Conservation (phyloP, 2,888 invertebrate genomes). For the Allacma fusca region DNA sequence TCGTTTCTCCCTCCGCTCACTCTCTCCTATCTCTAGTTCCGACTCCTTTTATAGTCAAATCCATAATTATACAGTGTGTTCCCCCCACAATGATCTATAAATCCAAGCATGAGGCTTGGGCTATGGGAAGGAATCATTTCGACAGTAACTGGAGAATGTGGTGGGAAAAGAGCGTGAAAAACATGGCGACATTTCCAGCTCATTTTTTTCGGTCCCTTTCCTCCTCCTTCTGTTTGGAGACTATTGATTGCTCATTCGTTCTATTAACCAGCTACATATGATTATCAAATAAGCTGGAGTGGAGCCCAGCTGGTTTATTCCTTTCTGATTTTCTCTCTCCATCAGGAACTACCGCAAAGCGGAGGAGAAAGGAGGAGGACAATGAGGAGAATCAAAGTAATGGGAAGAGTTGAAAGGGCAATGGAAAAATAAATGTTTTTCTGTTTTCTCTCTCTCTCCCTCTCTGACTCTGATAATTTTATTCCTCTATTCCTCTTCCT, state of each 20-base stretch:
- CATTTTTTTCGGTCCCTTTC: neutral
- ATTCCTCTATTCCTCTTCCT: neutral
- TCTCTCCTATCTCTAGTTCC: neutral
- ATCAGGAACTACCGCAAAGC: neutral
- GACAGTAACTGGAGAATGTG: neutral
- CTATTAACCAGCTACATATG: neutral
- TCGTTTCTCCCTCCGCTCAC: neutral
- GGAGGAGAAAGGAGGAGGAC: neutral
- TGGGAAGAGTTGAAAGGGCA: constrained; percentile 42
- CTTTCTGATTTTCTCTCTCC: neutral
- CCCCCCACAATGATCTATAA: neutral
- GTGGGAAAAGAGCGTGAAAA: constrained; percentile 1
- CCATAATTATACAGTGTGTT: neutral
- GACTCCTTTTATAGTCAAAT: neutral
- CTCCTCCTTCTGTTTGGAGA: neutral
- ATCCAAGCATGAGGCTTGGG: neutral
- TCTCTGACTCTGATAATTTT: constrained; percentile 18
- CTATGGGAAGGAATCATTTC: too few relatives aligned
- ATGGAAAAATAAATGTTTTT: constrained; percentile 51
- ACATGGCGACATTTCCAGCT: constrained; percentile 7
- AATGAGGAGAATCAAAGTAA: neutral
- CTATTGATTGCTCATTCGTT: neutral
- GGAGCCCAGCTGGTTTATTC: constrained; percentile 1
- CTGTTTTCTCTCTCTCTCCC: constrained; percentile 34
- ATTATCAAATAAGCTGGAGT: neutral